Percentiles rank a stretch among this genome's conserved stretches.
phyloP scores from a whole-genome alignment of 2,888 invertebrate species.

The Lapara coniferarum region DNA sequence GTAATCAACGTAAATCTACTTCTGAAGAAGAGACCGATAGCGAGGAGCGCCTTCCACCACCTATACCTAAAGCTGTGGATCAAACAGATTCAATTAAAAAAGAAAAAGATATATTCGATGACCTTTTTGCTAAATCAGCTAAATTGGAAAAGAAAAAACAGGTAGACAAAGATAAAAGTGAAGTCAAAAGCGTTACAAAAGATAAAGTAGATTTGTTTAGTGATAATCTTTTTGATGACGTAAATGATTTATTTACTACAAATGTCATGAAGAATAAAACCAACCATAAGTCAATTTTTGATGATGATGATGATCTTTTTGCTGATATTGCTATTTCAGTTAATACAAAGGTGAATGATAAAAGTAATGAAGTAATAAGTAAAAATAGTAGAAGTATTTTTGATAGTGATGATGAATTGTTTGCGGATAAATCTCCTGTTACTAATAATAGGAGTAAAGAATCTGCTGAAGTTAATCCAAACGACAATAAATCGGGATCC shows the following conservation, averaged over 20 bases:
- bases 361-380: constrained; percentile 33
- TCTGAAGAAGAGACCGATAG: constrained; percentile 57
- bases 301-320: constrained; percentile 67
- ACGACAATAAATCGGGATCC: constrained; percentile 16
- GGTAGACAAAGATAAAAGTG: constrained; percentile 34
- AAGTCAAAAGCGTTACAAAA: constrained; percentile 42
- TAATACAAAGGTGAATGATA: constrained; percentile 31
- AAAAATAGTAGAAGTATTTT: constrained; percentile 46
- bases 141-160: constrained; percentile 29
- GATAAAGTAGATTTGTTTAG: constrained; percentile 65
- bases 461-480: constrained; percentile 24
- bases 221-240: constrained; percentile 76
- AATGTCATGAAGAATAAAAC: constrained; percentile 52
- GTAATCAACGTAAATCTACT: constrained; percentile 57
- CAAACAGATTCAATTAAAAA: constrained; percentile 35
- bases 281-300: constrained; percentile 61
- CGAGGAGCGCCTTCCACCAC: constrained; percentile 35
- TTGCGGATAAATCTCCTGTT: constrained; percentile 43
- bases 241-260: constrained; percentile 73
- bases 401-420: constrained; percentile 62
- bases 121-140: constrained; percentile 64
- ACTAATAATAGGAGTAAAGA: constrained; percentile 27
- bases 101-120: constrained; percentile 66
- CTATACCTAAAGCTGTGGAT: constrained; percentile 31
- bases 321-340: constrained; percentile 54